These are phyloP conservation scores for Leptodactylus fuscus DNA, from an alignment of 2,113 vertebrate species.

Conservation along the genomic window DNA sequence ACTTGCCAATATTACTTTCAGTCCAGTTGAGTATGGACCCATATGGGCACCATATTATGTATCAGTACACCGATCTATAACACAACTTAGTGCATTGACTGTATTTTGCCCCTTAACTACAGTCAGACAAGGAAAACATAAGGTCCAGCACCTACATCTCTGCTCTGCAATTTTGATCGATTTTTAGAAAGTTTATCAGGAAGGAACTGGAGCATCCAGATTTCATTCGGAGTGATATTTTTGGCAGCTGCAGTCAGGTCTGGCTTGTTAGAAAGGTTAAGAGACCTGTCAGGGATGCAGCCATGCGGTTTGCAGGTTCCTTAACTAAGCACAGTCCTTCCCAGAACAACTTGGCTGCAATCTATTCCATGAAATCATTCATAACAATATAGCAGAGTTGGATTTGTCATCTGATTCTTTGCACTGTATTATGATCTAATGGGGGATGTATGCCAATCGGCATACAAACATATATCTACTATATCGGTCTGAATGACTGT, in stretches of 20 bases:
- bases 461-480: background rate
- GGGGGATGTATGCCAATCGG: background rate
- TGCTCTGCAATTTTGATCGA: background rate
- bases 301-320: background rate
- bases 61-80: background rate
- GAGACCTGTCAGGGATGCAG: background rate
- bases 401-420: background rate
- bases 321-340: background rate
- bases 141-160: background rate
- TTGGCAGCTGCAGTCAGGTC: constrained; percentile 15
- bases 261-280: constrained; percentile 28
- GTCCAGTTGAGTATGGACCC: no score
- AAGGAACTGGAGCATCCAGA: constrained; percentile 14
- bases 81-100: background rate
- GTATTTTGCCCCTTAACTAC: background rate
- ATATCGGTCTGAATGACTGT: no score
- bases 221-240: constrained; percentile 32
- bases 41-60: no score
- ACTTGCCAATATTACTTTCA: no score
- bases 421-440: background rate
- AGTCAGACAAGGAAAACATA: background rate
- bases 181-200: background rate
- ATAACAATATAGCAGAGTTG: background rate
- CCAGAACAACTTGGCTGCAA: background rate
- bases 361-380: background rate